Conservation (phyloP, 2,113 vertebrate species). For the Megaceryle maxima region DNA sequence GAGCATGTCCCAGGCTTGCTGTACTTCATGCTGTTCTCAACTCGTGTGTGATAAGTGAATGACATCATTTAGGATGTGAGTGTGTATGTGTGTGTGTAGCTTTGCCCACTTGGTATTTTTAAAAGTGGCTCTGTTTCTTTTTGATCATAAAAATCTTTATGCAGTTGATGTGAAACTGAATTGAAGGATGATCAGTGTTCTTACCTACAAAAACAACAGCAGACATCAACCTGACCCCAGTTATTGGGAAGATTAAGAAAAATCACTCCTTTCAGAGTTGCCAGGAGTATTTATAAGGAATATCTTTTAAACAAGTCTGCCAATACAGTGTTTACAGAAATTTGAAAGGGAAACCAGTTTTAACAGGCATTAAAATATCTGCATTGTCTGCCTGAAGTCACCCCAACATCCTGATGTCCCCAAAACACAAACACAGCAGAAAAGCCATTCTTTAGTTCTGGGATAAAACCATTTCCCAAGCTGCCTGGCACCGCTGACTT, state of each 20-base stretch:
- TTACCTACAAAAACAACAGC: not conserved
- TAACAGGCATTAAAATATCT: not conserved
- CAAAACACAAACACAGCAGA: not conserved
- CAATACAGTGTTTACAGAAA: not conserved
- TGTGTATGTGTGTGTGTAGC: not conserved
- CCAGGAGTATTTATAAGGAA: not conserved
- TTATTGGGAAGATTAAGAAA: not conserved
- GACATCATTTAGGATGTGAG: not conserved
- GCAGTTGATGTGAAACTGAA: not conserved
- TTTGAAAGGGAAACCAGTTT: not conserved
- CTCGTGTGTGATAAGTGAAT: not conserved
- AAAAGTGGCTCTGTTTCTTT: not conserved
- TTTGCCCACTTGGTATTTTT: not conserved
- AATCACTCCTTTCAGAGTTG: not conserved
- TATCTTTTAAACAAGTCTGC: not conserved
- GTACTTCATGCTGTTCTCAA: not conserved
- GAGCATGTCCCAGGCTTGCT: fast-evolving
- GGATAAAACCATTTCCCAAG: not conserved
- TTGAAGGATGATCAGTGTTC: not conserved
- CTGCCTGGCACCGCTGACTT: not conserved
- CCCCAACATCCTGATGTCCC: not conserved
- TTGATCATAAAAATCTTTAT: not conserved
- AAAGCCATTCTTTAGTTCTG: not conserved
- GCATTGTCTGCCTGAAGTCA: not conserved
- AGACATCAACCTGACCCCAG: not conserved